Percentiles rank a stretch among this genome's conserved stretches.
phyloP scores from a whole-genome alignment of 2,888 invertebrate genomes.

The Dione juno region DNA sequence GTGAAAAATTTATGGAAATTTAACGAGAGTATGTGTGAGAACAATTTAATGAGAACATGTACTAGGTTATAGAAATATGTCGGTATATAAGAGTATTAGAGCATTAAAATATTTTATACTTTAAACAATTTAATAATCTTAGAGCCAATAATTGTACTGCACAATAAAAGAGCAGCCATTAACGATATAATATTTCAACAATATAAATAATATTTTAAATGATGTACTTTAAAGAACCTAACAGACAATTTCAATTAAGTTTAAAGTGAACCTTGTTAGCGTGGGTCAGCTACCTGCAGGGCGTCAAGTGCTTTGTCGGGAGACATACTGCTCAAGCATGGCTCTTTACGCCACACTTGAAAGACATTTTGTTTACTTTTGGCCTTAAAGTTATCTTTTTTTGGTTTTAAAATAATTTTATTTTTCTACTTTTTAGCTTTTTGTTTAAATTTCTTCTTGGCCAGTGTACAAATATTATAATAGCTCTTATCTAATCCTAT shows the following conservation, averaged over 20 bases:
- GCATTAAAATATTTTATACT: too few species aligned
- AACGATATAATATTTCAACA: background rate
- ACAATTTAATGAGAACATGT: background rate
- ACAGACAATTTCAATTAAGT: conserved; percentile 22
- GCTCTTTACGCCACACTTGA: conserved; percentile 21
- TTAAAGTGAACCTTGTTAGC: conserved; percentile 44
- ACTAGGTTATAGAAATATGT: background rate
- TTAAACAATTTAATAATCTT: too few species aligned
- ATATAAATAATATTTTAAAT: background rate
- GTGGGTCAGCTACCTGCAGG: conserved; percentile 47
- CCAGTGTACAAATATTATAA: too few species aligned
- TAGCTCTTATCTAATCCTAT: too few species aligned
- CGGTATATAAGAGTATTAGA: too few species aligned
- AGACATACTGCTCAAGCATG: conserved; percentile 33
- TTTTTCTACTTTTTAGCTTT: too few species aligned
- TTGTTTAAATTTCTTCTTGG: too few species aligned
- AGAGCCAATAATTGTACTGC: too few species aligned
- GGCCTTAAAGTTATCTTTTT: background rate
- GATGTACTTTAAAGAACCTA: background rate
- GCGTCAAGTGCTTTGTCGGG: conserved; percentile 45
- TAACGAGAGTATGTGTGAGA: too few species aligned
- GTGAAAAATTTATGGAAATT: too few species aligned
- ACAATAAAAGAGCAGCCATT: too few species aligned
- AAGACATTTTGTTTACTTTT: conserved; percentile 18
- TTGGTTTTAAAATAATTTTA: background rate